These are phyloP conservation scores for Tenebrosternarchus preto DNA, from an alignment of 2,113 vertebrate species.

Conservation along the genomic window DNA sequence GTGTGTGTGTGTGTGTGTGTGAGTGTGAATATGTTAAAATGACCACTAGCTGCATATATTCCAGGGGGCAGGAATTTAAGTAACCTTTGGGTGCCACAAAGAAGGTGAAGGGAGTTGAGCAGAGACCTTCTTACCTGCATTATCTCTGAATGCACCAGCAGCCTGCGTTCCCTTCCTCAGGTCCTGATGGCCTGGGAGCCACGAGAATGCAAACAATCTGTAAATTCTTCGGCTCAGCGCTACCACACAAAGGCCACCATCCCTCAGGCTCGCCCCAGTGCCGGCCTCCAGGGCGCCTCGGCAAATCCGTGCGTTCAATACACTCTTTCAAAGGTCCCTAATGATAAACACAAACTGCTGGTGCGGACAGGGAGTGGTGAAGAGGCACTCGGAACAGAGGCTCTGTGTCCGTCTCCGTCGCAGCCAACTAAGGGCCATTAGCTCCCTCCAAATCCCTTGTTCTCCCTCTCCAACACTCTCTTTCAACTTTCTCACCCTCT, in stretches of 20 bases:
- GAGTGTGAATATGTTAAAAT: conserved; percentile 20
- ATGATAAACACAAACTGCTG: conserved; percentile 27
- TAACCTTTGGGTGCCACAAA: conserved; percentile 2
- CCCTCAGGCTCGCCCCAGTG: not conserved
- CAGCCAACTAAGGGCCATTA: conserved; percentile 55
- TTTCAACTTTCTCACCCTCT: conserved; percentile 58
- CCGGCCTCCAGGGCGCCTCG: not conserved
- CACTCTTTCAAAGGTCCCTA: conserved; percentile 34
- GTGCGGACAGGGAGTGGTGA: conserved; percentile 2
- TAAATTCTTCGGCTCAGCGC: too few species aligned
- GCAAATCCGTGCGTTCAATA: conserved; percentile 36
- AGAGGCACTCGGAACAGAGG: conserved; percentile 26
- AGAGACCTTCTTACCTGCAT: not conserved
- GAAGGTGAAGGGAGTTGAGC: conserved; percentile 13
- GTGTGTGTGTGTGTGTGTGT: not conserved
- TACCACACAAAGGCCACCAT: conserved; percentile 13
- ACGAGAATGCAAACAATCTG: conserved; percentile 8
- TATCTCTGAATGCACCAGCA: too few species aligned
- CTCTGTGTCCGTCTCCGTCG: conserved; percentile 6
- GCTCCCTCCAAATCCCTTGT: conserved; percentile 37
- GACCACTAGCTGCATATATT: conserved; percentile 31
- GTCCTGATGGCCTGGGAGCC: not conserved
- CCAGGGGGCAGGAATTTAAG: conserved; percentile 34
- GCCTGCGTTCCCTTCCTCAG: too few species aligned
- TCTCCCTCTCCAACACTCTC: conserved; percentile 49